A percentile compares a stretch with the other conserved stretches of the same genome.
These are phyloP conservation scores for Puntigrus tetrazona DNA, from an alignment of 2,113 vertebrate genomes.

Conservation along the genomic window DNA sequence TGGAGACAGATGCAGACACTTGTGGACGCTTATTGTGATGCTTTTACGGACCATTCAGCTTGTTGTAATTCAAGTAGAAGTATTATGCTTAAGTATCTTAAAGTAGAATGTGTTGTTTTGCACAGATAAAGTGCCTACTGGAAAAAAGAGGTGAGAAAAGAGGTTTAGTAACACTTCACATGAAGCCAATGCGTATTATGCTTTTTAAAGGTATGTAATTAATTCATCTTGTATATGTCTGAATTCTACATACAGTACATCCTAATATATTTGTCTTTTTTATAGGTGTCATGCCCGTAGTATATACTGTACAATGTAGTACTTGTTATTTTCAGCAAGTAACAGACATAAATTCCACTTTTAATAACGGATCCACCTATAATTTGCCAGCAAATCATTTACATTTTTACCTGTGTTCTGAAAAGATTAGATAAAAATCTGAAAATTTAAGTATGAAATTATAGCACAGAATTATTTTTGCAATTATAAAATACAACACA, in stretches of 20 bases:
- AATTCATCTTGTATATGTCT: not conserved
- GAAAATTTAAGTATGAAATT: too few relatives aligned
- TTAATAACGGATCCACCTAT: not conserved
- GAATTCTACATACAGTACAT: too few relatives aligned
- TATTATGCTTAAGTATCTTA: not conserved
- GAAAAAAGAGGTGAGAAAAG: not conserved
- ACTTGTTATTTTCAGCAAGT: not conserved
- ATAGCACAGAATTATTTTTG: too few relatives aligned
- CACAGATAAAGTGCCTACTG: not conserved
- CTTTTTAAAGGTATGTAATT: not conserved
- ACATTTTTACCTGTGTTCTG: too few relatives aligned
- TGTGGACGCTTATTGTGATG: not conserved
- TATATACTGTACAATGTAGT: not conserved
- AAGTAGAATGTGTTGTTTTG: not conserved
- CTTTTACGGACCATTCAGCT: slow-evolving; percentile 8
- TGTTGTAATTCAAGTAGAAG: slow-evolving; percentile 32
- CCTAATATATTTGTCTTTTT: not conserved
- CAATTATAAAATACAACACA: too few relatives aligned
- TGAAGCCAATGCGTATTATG: not conserved
- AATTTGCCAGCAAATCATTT: too few relatives aligned
- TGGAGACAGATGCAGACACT: not conserved
- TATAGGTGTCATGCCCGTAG: not conserved
- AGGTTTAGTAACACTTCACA: not conserved
- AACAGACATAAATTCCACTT: not conserved
- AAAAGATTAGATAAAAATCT: too few relatives aligned